Conservation (phyloP, 92 coral and sea anemone genomes). For the Epizoanthus scotinus region DNA sequence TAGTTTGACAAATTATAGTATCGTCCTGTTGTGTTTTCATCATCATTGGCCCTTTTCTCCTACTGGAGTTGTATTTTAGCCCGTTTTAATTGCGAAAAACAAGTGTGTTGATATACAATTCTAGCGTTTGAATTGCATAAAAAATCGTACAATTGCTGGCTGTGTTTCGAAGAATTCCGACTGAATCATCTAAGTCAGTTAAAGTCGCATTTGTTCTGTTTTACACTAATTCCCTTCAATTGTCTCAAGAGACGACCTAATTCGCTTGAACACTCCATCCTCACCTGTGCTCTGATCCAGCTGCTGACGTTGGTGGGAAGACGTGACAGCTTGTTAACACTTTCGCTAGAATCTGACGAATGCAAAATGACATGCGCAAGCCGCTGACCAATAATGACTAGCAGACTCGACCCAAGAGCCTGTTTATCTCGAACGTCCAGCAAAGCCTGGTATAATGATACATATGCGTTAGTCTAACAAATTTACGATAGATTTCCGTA, state of each 20-base stretch:
- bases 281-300: constrained; percentile 96
- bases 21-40: too few species aligned
- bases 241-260: background rate
- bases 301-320: constrained; percentile 89
- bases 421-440: constrained; percentile 83
- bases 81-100: background rate
- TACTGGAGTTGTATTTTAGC: too few species aligned
- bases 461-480: background rate
- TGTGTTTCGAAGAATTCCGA: too few species aligned
- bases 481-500: too few species aligned
- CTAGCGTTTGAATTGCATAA: too few species aligned
- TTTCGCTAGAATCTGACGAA: constrained; percentile 80
- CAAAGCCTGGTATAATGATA: constrained; percentile 55
- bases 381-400: constrained; percentile 92
- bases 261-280: background rate
- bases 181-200: too few species aligned
- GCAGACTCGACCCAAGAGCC: constrained; percentile 60
- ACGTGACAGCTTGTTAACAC: constrained; percentile 84
- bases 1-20: too few species aligned
- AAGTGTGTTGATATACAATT: too few species aligned
- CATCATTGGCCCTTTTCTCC: too few species aligned
- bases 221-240: too few species aligned
- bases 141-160: too few species aligned
- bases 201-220: too few species aligned
- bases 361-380: constrained; percentile 75